Percentiles rank a stretch among this genome's conserved stretches.
These are phyloP conservation scores for Bombus breviceps DNA, from an alignment of 1,140 invertebrate species.

Conservation along the genomic window DNA sequence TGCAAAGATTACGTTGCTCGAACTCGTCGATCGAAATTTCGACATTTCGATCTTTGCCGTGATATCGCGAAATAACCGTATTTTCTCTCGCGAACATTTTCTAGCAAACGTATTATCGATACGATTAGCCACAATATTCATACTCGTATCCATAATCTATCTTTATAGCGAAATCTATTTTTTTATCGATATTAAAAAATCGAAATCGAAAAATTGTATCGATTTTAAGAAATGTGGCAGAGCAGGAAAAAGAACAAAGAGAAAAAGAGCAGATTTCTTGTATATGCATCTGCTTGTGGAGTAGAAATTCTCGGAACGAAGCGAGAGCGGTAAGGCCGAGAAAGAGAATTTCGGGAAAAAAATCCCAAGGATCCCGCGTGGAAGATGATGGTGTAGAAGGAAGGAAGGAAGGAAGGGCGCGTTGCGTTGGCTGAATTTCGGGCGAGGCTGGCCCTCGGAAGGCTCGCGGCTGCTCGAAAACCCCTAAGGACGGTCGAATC, in stretches of 20 bases:
- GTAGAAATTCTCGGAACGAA: not conserved
- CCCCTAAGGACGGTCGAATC: slow-evolving; percentile 51
- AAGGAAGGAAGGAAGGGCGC: not conserved
- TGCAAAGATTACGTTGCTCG: not conserved
- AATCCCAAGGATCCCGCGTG: not conserved
- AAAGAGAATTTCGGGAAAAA: not conserved
- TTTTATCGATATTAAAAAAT: too few species aligned
- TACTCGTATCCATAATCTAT: too few species aligned
- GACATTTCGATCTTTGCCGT: too few species aligned
- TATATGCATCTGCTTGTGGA: fast-evolving
- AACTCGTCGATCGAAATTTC: too few species aligned
- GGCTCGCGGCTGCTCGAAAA: slow-evolving; percentile 44
- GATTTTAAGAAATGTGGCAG: too few species aligned
- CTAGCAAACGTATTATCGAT: too few species aligned
- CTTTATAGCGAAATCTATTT: too few species aligned
- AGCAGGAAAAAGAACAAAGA: fast-evolving
- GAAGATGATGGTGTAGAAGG: not conserved
- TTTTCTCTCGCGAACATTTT: not conserved
- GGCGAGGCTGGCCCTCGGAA: slow-evolving; percentile 20
- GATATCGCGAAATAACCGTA: too few species aligned
- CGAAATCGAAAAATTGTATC: too few species aligned
- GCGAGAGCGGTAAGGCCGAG: not conserved
- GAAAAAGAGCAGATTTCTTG: not conserved
- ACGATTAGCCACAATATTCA: too few species aligned
- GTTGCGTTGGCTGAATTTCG: slow-evolving; percentile 10